Base-by-base conservation (phyloP, 2,113 vertebrate species). In the Mesembrinibis cayennensis region DNA sequence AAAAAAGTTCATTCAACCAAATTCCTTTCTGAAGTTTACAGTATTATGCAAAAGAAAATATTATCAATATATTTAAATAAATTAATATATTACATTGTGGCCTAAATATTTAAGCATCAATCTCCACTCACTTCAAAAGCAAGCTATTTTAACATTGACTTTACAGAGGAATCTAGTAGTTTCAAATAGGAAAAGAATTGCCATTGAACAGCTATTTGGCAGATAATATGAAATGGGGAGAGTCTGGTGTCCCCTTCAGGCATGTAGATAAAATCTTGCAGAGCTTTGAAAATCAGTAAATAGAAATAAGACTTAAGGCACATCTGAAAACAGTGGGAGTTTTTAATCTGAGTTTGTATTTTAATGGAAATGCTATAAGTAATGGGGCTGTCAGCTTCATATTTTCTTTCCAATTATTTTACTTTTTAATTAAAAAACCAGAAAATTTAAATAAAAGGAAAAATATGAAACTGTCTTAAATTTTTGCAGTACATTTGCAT, bases 141-240 rank as follows among this genome's bases (percentile, higher is more conserved):
- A 9, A 47, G 4, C 4, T 32, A 29, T 62, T 82, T 85, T 52
- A 56, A 16, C 3, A 19, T 52, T 2, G 13, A 1, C 47, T 82
- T 82, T 71, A 42, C 1, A 19, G 13, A 62, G 7, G 8, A 72
- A 88, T 26, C 0, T 8, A 44, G 4, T 52, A 56, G 13, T 70
- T 66, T 79, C 10, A 79, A 70, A 27, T 6, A 52, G 12, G 7
- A 34, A 42, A 62, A 56, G 4, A 12, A 9, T 18, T 30, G 11
- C 2, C 11, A 50, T 30, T 55, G 6, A 20, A 78, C 6, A 62
- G 26, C 16, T 86, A 1, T 78, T 78, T 38, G 20, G 3, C 27
- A 16, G 29, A 32, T 74, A 36, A 44, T 21, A 56, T 23, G 30
- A 74, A 88, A 70, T 0, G 0, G 16, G 10, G 10, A 59, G 5